phyloP scores from a whole-genome alignment of 1,140 invertebrate species.

The Halesus radiatus region DNA sequence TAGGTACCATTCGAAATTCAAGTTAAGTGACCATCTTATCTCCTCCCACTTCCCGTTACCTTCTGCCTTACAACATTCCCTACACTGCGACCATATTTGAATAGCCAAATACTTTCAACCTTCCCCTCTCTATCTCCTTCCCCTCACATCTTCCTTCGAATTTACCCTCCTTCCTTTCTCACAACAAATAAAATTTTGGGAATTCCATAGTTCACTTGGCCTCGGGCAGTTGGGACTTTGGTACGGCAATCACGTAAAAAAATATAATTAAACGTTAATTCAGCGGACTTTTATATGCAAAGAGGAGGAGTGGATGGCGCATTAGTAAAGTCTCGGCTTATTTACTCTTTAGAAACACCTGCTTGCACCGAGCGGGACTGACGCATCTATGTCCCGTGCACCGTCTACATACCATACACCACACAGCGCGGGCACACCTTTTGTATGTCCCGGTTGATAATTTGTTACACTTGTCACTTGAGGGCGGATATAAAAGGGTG shows the following conservation, averaged over 20 bases:
- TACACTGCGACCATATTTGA: too few relatives aligned
- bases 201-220: too few relatives aligned
- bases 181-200: too few relatives aligned
- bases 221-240: slow-evolving; percentile 25
- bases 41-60: too few relatives aligned
- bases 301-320: slow-evolving; percentile 33
- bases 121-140: too few relatives aligned
- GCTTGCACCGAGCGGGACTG: slow-evolving; percentile 4
- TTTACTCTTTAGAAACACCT: slow-evolving; percentile 39
- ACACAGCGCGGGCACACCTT: neutral
- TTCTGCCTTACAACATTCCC: too few relatives aligned
- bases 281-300: slow-evolving; percentile 48
- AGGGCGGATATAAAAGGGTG: slow-evolving; percentile 33
- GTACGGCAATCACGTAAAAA: neutral
- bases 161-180: too few relatives aligned
- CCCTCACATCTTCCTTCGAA: too few relatives aligned
- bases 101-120: too few relatives aligned
- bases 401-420: neutral
- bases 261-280: slow-evolving; percentile 48
- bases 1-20: too few relatives aligned
- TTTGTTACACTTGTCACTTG: slow-evolving; percentile 41
- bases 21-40: too few relatives aligned
- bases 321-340: slow-evolving; percentile 12
- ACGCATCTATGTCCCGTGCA: neutral
- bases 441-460: slow-evolving; percentile 32